A percentile compares a stretch with the other conserved stretches of the same genome.
phyloP scores from a whole-genome alignment of 2,888 invertebrate genomes.

The Atherix ibis region DNA sequence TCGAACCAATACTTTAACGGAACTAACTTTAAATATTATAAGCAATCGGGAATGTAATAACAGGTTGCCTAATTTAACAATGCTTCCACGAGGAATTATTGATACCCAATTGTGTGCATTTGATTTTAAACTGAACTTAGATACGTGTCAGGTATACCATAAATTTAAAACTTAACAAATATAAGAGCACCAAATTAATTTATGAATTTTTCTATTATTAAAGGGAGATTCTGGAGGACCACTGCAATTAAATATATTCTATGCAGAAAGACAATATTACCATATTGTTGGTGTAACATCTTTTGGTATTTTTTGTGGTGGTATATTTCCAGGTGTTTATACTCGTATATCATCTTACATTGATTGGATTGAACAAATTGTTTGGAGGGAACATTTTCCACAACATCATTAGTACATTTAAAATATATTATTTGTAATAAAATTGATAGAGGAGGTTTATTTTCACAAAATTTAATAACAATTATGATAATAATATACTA shows the following conservation, averaged over 20 bases:
- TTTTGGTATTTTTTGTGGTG: slow-evolving; percentile 8
- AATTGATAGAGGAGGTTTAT: no score
- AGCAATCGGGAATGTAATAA: slow-evolving; percentile 21
- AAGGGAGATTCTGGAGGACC: slow-evolving; percentile 16
- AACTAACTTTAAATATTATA: slow-evolving; percentile 23
- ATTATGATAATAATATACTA: no score
- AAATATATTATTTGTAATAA: no score
- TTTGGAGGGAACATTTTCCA: slow-evolving; percentile 2
- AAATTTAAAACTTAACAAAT: no score
- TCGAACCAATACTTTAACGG: slow-evolving; percentile 24
- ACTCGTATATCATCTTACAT: slow-evolving; percentile 9
- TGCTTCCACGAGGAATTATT: slow-evolving; percentile 10
- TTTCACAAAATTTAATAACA: no score
- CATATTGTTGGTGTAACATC: slow-evolving; percentile 9
- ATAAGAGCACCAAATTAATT: no score
- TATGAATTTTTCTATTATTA: slow-evolving; percentile 2
- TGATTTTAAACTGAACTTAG: slow-evolving; percentile 8
- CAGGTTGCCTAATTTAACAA: slow-evolving; percentile 18
- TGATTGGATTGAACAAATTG: slow-evolving; percentile 10
- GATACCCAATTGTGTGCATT: slow-evolving; percentile 12
- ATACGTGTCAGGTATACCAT: slow-evolving; percentile 11
- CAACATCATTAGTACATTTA: neutral
- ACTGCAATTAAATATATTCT: slow-evolving; percentile 4
- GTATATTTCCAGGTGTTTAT: slow-evolving; percentile 9
- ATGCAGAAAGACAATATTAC: neutral